Evolutionary conservation across 2,113 vertebrate genomes (phyloP), one percentile per base, ranked within the genome.

Genomic region (Tonatia bakeri): DNA sequence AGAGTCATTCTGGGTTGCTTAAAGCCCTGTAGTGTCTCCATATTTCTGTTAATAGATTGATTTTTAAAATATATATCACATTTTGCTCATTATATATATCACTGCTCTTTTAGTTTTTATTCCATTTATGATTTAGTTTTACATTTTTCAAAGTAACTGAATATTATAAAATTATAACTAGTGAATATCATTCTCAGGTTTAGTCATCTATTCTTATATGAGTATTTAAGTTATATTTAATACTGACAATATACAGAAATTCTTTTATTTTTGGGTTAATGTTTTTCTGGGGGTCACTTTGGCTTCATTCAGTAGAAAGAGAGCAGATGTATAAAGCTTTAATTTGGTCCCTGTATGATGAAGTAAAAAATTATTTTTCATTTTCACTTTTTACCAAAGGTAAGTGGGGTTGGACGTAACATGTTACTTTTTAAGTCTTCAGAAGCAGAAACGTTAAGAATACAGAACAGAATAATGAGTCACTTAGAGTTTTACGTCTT

Each of bases 101-200:
- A 70, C 3, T 52, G 1, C 5, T 88, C 5, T 22, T 89, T 94
- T 65, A 70, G 50, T 15, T 94, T 67, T 70, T 28, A 12, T 52
- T 72, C 1, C 7, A 79, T 52, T 88, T 86, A 72, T 56, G 90
- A 79, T 90, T 86, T 72, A 64, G 20, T 14, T 92, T 94, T 50
- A 77, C 31, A 45, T 75, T 87, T 95, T 50, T 40, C 43, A 92
- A 92, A 85, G 38, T 56, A 90, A 76, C 31, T 76, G 67, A 69
- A 76, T 69, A 16, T 82, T 26, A 11, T 94, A 40, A 76, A 54
- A n/a, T 86, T 64, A 82, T 15, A 80, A 85, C 1, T 70, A 38
- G 77, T 91, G 54, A 81, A 33, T 64, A 20, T 64, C 33, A 45
- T 64, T 90, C 36, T 90, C 14, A 87, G 59, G 22, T 7, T 52